A percentile compares a stretch with the other conserved stretches of the same genome.
Evolutionary conservation across 2,888 invertebrate genomes (phyloP).

Genomic region (Tuta absoluta): DNA sequence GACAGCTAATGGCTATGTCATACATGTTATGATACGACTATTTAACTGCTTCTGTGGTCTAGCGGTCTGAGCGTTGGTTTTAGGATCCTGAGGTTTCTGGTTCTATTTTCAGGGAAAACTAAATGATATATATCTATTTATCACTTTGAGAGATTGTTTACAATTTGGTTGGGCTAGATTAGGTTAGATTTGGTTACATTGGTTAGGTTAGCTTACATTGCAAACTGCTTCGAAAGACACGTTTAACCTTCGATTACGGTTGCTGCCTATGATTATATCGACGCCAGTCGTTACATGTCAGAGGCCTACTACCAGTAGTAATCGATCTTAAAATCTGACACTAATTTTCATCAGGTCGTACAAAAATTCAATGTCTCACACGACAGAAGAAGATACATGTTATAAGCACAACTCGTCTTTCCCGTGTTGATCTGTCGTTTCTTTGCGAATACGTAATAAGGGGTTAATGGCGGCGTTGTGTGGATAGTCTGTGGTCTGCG

Average conservation of each 20-base stretch:
- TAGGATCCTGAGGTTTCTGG: not conserved
- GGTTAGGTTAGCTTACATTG: no score
- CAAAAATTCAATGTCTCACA: not conserved
- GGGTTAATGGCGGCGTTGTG: not conserved
- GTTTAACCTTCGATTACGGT: no score
- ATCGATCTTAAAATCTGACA: no score
- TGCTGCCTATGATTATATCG: no score
- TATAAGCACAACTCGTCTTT: constrained; percentile 12
- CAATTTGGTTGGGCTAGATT: no score
- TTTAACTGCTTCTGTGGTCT: not conserved
- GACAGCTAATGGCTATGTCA: constrained; percentile 15
- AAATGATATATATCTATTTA: not conserved
- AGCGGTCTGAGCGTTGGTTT: not conserved
- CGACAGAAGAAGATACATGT: not conserved
- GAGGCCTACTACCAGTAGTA: no score
- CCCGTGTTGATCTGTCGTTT: constrained; percentile 5
- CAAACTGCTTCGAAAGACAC: no score
- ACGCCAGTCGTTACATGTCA: no score
- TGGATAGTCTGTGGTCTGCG: not conserved
- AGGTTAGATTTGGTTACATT: no score
- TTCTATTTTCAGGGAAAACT: not conserved
- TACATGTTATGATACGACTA: not conserved
- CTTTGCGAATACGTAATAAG: constrained; percentile 12
- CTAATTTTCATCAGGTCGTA: no score
- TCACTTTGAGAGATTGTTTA: no score